Base-by-base conservation (phyloP, 2,888 invertebrate genomes). In the Pseudococcus jackbeardsleyi region DNA sequence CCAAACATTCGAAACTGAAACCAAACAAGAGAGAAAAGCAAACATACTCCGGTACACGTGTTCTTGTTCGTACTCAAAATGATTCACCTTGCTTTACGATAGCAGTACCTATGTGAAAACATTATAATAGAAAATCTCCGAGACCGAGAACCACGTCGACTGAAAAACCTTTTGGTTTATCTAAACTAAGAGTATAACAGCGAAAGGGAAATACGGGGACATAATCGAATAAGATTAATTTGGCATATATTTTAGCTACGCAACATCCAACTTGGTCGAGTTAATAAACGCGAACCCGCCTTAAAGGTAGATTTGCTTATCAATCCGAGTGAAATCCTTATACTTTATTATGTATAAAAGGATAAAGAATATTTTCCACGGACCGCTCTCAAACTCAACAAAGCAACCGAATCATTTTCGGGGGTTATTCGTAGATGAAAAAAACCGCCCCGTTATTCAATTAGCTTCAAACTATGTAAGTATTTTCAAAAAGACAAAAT, bases 1-100 rank as follows among this genome's bases (percentile, higher is more conserved):
- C 68, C 68, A 72, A 72, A 72, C 68, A 72, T 72, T 72, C 68
- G 68, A 72, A 72, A 72, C 68, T 72, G 68, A 72, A 72, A 72
- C 68, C 26, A 26, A 72, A 72, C 68, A 72, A 33, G 26, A 72
- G 68, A 33, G 68, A 72, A 72, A 72, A 15, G 68, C 33, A 72
- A 72, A 72, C 68, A 72, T 72, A 72, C 26, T 11, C 26, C 33
- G 12, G 68, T 72, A 33, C 68, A 72, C 26, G 68, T 72, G 68
- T 64, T 64, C 59, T 59, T 33, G 26, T 33, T 33, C 26, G 26
- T 15, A 26, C 26, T 26, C 9, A 72, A 12, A 72, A 72, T 33
- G 68, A 72, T 72, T 72, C 68, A 72, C 68, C 68, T 64, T 15
- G 6, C 64, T 22, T 4, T 64, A 8, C 64, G 19, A 64, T 19